Conservation (phyloP, 2,797 vertebrate genomes). For the Chiloscyllium punctatum region DNA sequence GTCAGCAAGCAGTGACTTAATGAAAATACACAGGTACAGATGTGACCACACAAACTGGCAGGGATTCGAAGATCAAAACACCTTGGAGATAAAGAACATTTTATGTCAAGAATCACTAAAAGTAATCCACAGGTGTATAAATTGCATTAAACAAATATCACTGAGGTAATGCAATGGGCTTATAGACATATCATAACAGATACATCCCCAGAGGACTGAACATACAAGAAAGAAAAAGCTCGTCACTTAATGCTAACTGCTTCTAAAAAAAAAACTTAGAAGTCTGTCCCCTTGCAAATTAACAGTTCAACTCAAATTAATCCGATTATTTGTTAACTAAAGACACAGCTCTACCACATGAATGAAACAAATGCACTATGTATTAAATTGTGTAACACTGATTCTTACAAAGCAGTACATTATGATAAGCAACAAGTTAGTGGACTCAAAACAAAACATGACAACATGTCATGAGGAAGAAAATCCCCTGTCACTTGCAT, state of each 20-base stretch:
- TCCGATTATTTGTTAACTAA: neutral
- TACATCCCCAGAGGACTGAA: no score
- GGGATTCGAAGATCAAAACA: neutral
- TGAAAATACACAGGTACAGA: neutral
- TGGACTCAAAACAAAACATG: neutral
- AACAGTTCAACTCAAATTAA: neutral
- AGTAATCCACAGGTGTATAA: neutral
- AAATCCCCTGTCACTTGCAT: neutral
- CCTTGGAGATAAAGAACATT: neutral
- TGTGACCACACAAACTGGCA: neutral
- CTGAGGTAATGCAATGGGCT: neutral
- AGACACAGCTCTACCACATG: neutral
- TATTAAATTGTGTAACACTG: neutral
- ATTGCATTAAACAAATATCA: neutral
- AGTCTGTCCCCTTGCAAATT: neutral
- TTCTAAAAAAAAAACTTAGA: neutral
- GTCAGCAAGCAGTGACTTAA: neutral
- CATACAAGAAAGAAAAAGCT: neutral
- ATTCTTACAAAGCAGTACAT: neutral
- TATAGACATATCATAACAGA: neutral
- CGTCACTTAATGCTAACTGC: neutral
- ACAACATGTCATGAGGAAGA: neutral
- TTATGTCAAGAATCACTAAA: neutral
- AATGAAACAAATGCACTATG: neutral
- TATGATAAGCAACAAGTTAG: neutral